Base-by-base conservation (phyloP, 2,888 invertebrate genomes). In the Catocala sponsa region DNA sequence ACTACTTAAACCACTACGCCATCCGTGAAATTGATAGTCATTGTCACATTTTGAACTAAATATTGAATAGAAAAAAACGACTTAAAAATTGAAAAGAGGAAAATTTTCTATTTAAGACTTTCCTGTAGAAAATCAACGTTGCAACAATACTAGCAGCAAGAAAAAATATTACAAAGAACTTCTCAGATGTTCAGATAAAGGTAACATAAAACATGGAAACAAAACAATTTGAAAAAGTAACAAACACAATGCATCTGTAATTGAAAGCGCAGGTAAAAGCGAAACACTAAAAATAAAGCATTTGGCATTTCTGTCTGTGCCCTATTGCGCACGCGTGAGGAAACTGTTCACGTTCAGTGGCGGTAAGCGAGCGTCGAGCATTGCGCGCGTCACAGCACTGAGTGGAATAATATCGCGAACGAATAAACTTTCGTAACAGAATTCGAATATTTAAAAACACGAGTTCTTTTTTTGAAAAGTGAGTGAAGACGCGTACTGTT, bases 251-350 rank as follows among this genome's bases (percentile, higher is more conserved):
- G 78, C 68, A 68, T 56, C 59, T 41, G 61, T 74, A 68, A 80
- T 71, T 76, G 71, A 75, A 77, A 78, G 63, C 76, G 63, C 76
- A 81, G 82, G 79, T 79, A 76, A 74, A 66, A 69, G 62, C 57
- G 68, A 74, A 72, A 67, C 57, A 70, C 78, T 80, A 82, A 76
- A 82, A 80, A 80, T 81, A 80, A 81, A 79, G 60, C 65, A 72
- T 75, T 78, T 68, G 55, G 64, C 55, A 48, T 68, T 70, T 69
- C 66, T 68, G 68, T 55, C 54, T 50, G 65, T 57, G 41, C 61
- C 61, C 55, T 55, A 57, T 56, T 70, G 82, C 82, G 81, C 82
- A 83, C 63, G 83, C 78, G 75, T 72, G 55, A 65, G 58, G 54
- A 55, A 59, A 63, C 63, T 41, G 54, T 12, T 55, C 52, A 47